Evolutionary conservation across 2,113 vertebrate genomes (phyloP), one percentile per base, ranked within the genome.

Genomic region (Thryonomys swinderianus): DNA sequence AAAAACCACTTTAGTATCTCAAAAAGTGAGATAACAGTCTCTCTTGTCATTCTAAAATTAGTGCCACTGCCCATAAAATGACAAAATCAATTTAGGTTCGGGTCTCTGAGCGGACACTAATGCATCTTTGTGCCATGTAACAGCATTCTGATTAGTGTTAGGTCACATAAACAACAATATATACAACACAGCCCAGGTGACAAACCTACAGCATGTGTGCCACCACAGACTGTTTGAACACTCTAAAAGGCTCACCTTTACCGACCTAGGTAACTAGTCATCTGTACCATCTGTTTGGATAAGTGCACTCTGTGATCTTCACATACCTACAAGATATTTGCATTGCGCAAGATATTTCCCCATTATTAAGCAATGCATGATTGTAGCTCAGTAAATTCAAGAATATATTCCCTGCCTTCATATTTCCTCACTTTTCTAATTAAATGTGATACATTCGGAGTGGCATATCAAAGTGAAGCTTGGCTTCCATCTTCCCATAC

Each of bases 341-440:
- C 16, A 66, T 67, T 79, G 85, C 51, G 55, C 40, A 74, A 61
- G 55, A 85, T 16, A 6, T 21, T 34, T 64, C 23, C 17, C 37
- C 16, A 5, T 25, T 21, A n/a, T 67, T 85, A 53, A 69, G 48
- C 32, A n/a, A 48, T 12, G 1, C n/a, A 21, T 9, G 13, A 66
- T 27, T 55, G 3, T 3, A 71, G 21, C 69, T 92, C 40, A 78
- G 11, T 51, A 88, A 59, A 51, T 57, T 89, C 64, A 93, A 82
- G 55, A 88, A 69, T 85, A 67, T 53, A 57, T 18, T 32, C 2
- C 18, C 80, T 91, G 16, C 13, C 16, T 73, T 96, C 83, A 18
- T 88, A 8, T 40, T 95, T 95, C 42, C 85, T 74, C 92, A 69
- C 57, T 67, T 90, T 83, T 45, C 40, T 83, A 86, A 73, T 80